Conservation (phyloP, 30 jellyfish, hydroid and myxozoan species). For the Hydra vulgaris region DNA sequence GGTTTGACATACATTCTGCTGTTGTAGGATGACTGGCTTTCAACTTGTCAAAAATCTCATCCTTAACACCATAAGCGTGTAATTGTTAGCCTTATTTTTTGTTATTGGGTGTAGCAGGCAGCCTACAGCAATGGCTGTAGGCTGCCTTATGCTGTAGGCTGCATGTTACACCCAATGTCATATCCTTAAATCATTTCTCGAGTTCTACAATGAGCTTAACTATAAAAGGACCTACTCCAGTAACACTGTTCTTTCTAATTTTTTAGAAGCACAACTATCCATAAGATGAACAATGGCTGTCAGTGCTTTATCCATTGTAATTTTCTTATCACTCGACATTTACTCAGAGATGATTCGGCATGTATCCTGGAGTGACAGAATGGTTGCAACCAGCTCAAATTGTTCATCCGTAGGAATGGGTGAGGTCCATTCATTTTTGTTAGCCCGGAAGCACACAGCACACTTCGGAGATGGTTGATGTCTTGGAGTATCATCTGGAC, state of each 20-base stretch:
- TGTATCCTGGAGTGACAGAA: not conserved
- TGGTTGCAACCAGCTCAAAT: not conserved
- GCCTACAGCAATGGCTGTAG: too few relatives aligned
- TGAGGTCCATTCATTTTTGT: not conserved
- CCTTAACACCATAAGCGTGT: too few relatives aligned
- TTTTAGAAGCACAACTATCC: not conserved
- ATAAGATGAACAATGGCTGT: not conserved
- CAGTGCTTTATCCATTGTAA: not conserved
- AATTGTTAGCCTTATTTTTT: too few relatives aligned
- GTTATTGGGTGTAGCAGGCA: too few relatives aligned
- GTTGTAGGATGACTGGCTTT: too few relatives aligned
- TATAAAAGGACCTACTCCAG: not conserved
- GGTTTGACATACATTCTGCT: too few relatives aligned
- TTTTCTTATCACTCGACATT: not conserved
- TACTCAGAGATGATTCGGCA: not conserved
- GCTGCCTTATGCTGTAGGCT: too few relatives aligned
- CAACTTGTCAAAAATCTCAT: too few relatives aligned
- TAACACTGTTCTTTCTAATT: not conserved
- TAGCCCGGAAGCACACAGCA: not conserved
- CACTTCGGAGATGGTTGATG: too few relatives aligned
- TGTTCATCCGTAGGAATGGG: not conserved
- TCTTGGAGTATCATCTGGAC: too few relatives aligned
- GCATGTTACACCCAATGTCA: too few relatives aligned
- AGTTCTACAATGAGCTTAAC: not conserved
- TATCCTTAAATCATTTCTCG: slow-evolving; percentile 1